Base-by-base conservation (phyloP, 2,113 vertebrate genomes). In the Perca schrenkii region DNA sequence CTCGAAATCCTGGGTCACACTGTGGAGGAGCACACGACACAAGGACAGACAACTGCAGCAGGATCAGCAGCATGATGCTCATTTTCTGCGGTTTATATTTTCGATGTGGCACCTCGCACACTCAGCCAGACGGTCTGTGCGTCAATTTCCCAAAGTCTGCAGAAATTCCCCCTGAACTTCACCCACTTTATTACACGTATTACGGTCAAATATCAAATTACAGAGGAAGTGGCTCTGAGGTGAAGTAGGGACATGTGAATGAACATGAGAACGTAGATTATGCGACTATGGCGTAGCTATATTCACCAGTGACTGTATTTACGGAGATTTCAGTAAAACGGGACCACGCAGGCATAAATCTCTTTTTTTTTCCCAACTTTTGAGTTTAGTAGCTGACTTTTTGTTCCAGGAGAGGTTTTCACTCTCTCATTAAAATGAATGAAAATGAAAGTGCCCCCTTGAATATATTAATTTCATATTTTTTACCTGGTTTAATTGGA, bases 81-180 rank as follows among this genome's bases (percentile, higher is more conserved):
- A 49, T 89, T 84, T 84, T 77, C 82, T 54, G 79, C 28, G 47
- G 40, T 79, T 85, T 31, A 1, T 74, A 67, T 68, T 86, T 85
- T 91, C 93, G 94, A 97, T 96, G 96, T 96, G 96, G 96, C 96
- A 93, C 87, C 77, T 82, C 79, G 57, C 76, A 74, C 46, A 71
- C 82, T 68, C 79, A 82, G 82, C 13, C 65, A 64, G 67, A 82
- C 77, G 57, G 72, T 70, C 71, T 62, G 72, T 64, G 46, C 13
- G 66, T 46, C 61, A 77, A 67, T 83, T 80, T 58, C n/a, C 21
- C 16, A 46, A 49, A 86, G 74, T 86, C 78, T 82, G 75, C 77
- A 80, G 52, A 85, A 77, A 61, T 79, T 85, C 81, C 40, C 63
- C 3, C 78, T 82, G 80, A 83, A 52, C 70, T 49, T 68, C 74